Base-by-base conservation (phyloP, 2,888 invertebrate genomes). In the Aleiodes alternator region DNA sequence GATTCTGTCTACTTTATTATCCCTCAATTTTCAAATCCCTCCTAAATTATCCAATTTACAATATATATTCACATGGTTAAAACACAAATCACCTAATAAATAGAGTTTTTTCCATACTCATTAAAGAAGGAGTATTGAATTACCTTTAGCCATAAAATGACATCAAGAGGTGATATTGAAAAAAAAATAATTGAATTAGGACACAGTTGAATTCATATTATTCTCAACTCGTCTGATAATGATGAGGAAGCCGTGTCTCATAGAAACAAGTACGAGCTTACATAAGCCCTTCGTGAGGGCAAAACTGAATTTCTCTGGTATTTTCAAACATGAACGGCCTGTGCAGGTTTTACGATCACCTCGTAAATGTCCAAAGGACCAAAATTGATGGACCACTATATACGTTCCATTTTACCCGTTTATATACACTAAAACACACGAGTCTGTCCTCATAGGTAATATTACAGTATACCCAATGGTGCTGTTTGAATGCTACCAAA, bases 331-430 rank as follows among this genome's bases (percentile, higher is more conserved):
- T 16, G 59, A 76, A 76, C 66, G 76, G 69, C 70, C 75, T 72
- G 66, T 57, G 75, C 57, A 61, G 68, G 78, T 77, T 87, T 86
- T 86, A 87, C 85, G 87, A 84, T 83, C 79, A 79, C 77, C 83
- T 86, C 87, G 85, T 87, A 87, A 87, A 87, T 73, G 87, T 85
- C 85, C 74, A 77, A 77, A 76, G 73, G 80, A 74, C 80, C 76
- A 80, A 83, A 85, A 85, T 85, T 85, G 83, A 85, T 85, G 83
- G 85, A 81, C 82, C 85, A 82, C 80, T 83, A 68, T 68, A 51
- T 68, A 84, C 78, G 75, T 80, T 78, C 75, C 68, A 69, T 75
- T 76, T 72, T 64, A 64, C 61, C 50, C 70, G 48, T 34, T 31
- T 55, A 56, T 55, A 38, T 48, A 56, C n/a, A 31, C 56, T 23